Evolutionary conservation across 1,140 invertebrate genomes (phyloP), one percentile per base, ranked within the genome.

Genomic region (Drosophila fuyamai): DNA sequence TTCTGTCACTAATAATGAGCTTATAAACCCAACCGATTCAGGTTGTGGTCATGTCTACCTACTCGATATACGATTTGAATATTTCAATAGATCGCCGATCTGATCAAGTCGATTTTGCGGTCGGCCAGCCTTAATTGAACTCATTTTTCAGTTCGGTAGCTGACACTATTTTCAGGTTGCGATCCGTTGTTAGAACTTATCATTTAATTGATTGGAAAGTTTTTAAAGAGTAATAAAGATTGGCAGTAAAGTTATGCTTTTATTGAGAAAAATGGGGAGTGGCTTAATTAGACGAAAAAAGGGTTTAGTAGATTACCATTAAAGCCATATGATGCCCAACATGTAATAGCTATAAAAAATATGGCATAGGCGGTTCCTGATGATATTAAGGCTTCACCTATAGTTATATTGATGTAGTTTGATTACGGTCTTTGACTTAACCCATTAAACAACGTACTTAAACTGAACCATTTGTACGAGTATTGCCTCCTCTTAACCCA

Each of bases 121-220:
- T 38, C 14, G n/a, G 61, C 23, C 55, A 23, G 56, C 14, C 44
- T 57, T 70, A 71, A 70, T 70, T 71, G 51, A 70, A 70, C 54
- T 48, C 51, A 70, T 71, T 70, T 71, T 41, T 71, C 67, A 70
- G 66, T 70, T 70, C 67, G 50, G 67, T 70, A 70, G 67, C 63
- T 70, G 63, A 40, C 63, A 56, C 65, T 70, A 36, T 67, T 66
- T 68, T 36, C 60, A 9, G 18, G 18, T 35, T 65, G 0, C 10
- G 29, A 65, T 46, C 55, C 6, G 1, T 18, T 32, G 14, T 14
- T 4, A 2, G 36, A 44, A 68, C 29, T 29, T 29, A 66, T 68
- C 14, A n/a, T 38, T 66, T 68, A 68, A 68, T 68, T 68, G 46
- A 32, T 32, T 32, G 8, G 36, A 36, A 10, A 35, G 18, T 18